These are phyloP conservation scores for Drosophila merina DNA, from an alignment of 2,888 invertebrate genomes.

Conservation along the genomic window DNA sequence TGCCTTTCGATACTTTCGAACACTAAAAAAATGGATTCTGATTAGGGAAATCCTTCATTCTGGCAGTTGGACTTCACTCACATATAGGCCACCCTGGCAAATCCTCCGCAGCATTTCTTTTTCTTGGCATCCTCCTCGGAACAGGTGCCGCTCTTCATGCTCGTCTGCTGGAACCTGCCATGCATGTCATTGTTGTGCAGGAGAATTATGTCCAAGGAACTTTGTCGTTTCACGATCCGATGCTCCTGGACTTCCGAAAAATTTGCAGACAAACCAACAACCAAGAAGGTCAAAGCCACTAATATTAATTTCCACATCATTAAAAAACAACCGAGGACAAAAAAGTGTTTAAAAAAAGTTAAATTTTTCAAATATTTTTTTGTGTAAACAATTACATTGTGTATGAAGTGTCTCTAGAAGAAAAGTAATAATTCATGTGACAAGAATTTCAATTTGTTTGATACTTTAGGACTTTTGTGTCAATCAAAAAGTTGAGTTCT, in stretches of 20 bases:
- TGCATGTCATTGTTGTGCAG: conserved; percentile 97
- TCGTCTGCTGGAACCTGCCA: conserved; percentile 92
- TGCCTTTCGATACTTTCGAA: conserved; percentile 87
- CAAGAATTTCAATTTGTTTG: no score
- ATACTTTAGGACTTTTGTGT: no score
- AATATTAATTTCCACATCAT: background rate
- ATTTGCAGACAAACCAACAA: background rate
- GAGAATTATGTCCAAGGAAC: conserved; percentile 87
- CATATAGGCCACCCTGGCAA: conserved; percentile 89
- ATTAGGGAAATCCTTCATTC: background rate
- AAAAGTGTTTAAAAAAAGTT: background rate
- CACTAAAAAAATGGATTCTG: conserved; percentile 79
- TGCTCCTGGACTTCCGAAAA: conserved; percentile 85
- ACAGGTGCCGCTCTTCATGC: conserved; percentile 87
- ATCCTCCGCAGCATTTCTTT: conserved; percentile 93
- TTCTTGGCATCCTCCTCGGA: conserved; percentile 85
- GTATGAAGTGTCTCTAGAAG: no score
- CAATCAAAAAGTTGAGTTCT: no score
- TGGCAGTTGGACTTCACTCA: conserved; percentile 50
- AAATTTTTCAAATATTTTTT: no score
- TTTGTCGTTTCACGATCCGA: conserved; percentile 80
- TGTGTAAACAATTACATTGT: no score
- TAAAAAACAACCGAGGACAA: background rate
- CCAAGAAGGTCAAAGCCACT: background rate
- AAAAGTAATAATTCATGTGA: no score